Base-by-base conservation (phyloP, 2,888 invertebrate species). In the Pasiphila rectangulata region DNA sequence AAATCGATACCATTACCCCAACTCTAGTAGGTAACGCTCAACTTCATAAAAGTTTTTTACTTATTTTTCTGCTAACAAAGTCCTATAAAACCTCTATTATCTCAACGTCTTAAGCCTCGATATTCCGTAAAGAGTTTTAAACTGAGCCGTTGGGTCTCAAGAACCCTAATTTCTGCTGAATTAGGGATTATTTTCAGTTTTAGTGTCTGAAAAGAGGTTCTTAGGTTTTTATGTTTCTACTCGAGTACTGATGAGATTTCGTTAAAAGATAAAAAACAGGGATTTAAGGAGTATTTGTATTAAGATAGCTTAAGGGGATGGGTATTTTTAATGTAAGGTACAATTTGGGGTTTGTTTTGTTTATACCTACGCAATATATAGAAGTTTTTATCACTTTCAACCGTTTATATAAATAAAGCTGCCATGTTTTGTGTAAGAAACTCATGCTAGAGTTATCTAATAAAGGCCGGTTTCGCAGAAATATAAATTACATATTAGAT, bases 111-210 rank as follows among this genome's bases (percentile, higher is more conserved):
- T 39, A 39, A 53, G 27, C 51, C 45, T 39, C 50, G 51, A 55
- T 63, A 58, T 63, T 61, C 56, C 50, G 34, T 15, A 41, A 46
- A 49, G 54, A 45, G 57, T 48, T 55, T 59, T 57, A 51, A 55
- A 56, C 50, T 37, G 44, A 54, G 47, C 48, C 48, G 44, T 35
- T 51, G 46, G 47, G 50, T 55, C 39, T 36, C 41, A 30, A 53
- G 50, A 63, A 62, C 64, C 61, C 53, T 62, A 58, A 66, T 66
- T 70, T 57, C 37, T 56, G 46, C 55, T 43, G 32, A 32, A 32
- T 9, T 17, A 32, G 32, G 30, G 30, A 30, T 19, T 32, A 32
- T 32, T 32, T 32, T 32, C 17, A 17, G 16, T 32, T 32, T 17
- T 10, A 10, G 46, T 48, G 48, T 50, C 45, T 27, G 39, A 45